Evolutionary conservation across 2,797 vertebrate species (phyloP).

Genomic region (Spinus pinus): DNA sequence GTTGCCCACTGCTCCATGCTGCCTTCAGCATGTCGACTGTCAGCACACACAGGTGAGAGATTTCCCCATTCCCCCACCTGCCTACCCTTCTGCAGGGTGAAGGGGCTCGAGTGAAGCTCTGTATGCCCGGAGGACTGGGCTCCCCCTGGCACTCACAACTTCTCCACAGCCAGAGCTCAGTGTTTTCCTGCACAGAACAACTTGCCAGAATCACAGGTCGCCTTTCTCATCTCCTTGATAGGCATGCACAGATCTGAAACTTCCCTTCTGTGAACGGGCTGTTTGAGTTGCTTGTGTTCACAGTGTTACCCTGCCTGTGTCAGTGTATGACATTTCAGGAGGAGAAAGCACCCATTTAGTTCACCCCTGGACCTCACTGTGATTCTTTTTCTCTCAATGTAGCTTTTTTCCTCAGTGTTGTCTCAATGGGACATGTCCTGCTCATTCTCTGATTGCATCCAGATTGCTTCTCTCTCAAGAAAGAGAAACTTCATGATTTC

Average conservation of each 20-base stretch:
- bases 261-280: background rate
- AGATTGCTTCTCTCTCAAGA: background rate
- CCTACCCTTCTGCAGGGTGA: background rate
- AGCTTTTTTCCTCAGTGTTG: background rate
- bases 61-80: rapidly evolving
- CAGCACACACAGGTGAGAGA: background rate
- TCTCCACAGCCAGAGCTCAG: background rate
- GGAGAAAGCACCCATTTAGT: background rate
- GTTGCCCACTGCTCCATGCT: background rate
- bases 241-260: background rate
- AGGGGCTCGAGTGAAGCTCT: background rate
- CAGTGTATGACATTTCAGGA: background rate
- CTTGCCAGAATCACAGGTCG: background rate
- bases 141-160: background rate
- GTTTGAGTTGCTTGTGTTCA: background rate
- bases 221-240: background rate
- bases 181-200: background rate
- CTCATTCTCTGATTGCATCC: background rate
- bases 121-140: rapidly evolving
- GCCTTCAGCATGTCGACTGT: background rate
- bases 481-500: background rate
- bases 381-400: background rate
- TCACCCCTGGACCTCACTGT: background rate
- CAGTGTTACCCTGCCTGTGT: background rate
- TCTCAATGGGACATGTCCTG: background rate